Base-by-base conservation (phyloP, 2,888 invertebrate species). In the Linnaemya vulpina region DNA sequence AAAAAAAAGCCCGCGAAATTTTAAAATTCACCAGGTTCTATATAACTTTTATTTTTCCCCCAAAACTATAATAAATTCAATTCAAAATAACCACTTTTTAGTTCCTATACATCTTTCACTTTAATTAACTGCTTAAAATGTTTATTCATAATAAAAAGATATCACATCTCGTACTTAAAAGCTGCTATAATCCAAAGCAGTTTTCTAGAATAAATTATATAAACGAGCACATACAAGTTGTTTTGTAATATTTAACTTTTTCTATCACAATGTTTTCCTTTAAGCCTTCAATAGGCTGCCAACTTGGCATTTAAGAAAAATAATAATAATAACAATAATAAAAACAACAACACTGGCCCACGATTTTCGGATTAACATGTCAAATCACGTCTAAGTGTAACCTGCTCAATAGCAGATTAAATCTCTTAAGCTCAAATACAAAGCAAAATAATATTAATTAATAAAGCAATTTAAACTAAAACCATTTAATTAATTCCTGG, bases 381-480 rank as follows among this genome's bases (percentile, higher is more conserved):
- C 73, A 46, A 73, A 35, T 73, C 71, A 60, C 43, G 46, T 60
- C 60, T 46, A 35, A 46, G n/a, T 20, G 9, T 30, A 20, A 71
- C 25, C 25, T 43, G 58, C 60, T 73, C 73, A 51, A 62, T 71
- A 71, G 30, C 71, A 58, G 46, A 71, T 71, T 71, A 58, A 71
- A 53, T 71, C 58, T 35, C n/a, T 62, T 20, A 1, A 51, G 49
- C 46, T 22, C 22, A 38, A 49, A 35, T 22, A 46, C 9, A 38
- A 20, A 38, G 30, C 25, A 46, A 58, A 38, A 49, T 74, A 51
- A 68, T 68, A 43, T 43, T 71, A 58, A 43, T 58, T 71, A 71
- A 62, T 60, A 49, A 62, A 74, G n/a, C 38, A 62, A 74, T 74
- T 74, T 22, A 46, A 74, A 74, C 5, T 62, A 51, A 62, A 74